Conservation (phyloP, 2,113 vertebrate genomes). For the Brachyhypopomus gauderio region DNA sequence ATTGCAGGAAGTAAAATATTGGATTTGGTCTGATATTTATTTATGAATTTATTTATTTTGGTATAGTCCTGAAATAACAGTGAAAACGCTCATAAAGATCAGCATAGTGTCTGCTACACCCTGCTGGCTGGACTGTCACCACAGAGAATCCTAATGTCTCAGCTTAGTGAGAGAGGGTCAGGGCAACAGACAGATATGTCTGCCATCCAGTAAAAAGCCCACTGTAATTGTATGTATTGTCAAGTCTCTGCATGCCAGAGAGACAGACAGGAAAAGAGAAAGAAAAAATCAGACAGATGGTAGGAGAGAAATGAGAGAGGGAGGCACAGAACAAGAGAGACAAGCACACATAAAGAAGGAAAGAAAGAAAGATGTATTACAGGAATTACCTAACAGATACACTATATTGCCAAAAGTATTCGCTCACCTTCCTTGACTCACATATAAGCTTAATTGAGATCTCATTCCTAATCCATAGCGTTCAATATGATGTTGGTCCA, state of each 20-base stretch:
- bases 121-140: conserved; percentile 29
- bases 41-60: background rate
- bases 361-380: background rate
- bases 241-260: conserved; percentile 12
- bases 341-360: background rate
- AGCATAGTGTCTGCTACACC: conserved; percentile 29
- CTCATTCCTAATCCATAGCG: too few relatives aligned
- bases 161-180: conserved; percentile 34
- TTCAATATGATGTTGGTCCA: too few relatives aligned
- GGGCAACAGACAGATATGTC: conserved; percentile 28
- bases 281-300: background rate
- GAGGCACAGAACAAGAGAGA: background rate
- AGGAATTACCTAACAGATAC: conserved; percentile 22
- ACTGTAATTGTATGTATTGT: conserved; percentile 12
- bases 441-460: too few relatives aligned
- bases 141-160: conserved; percentile 33
- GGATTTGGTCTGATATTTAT: conserved; percentile 14
- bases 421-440: too few relatives aligned
- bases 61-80: conserved; percentile 8
- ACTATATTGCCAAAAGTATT: too few relatives aligned
- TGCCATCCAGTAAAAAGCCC: conserved; percentile 43
- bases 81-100: conserved; percentile 28
- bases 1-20: conserved; percentile 26
- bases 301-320: background rate
- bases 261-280: background rate